phyloP scores from a whole-genome alignment of 2,113 vertebrate genomes.

The Rhizomys pruinosus region DNA sequence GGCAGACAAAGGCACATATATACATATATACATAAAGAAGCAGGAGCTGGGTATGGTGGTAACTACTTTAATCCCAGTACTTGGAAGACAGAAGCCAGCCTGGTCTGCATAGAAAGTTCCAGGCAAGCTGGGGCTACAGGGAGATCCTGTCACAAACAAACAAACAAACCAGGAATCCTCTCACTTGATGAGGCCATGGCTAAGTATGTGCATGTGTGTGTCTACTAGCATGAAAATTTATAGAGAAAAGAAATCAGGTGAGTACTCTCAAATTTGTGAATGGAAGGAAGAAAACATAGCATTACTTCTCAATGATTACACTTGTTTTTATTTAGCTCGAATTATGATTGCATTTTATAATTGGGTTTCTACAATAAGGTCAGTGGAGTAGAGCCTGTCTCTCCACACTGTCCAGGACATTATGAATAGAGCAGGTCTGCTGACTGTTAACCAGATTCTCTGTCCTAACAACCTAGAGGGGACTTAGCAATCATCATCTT shows the following conservation, averaged over 20 bases:
- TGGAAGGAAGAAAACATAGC: not conserved
- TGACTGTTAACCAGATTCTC: too few relatives aligned
- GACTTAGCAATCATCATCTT: not conserved
- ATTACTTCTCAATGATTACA: not conserved
- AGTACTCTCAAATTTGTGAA: not conserved
- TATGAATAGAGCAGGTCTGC: not conserved
- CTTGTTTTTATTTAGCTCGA: not conserved
- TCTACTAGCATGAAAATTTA: not conserved
- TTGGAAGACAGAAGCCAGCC: too few relatives aligned
- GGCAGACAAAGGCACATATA: too few relatives aligned
- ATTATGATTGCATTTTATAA: conserved; percentile 10
- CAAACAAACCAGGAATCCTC: not conserved
- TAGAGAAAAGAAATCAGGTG: not conserved
- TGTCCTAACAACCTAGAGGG: not conserved
- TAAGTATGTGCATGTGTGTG: not conserved
- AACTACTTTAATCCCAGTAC: too few relatives aligned
- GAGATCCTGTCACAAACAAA: not conserved
- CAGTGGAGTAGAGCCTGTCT: not conserved
- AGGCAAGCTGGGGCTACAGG: too few relatives aligned
- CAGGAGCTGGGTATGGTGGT: too few relatives aligned
- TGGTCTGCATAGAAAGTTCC: too few relatives aligned
- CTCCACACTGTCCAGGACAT: not conserved
- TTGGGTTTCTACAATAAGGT: not conserved
- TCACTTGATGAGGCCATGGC: not conserved
- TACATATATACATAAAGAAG: too few relatives aligned